Evolutionary conservation across 64 coral and sea anemone species (phyloP), one percentile per base, ranked within the genome.

Genomic region (Stichodactyla helianthus): DNA sequence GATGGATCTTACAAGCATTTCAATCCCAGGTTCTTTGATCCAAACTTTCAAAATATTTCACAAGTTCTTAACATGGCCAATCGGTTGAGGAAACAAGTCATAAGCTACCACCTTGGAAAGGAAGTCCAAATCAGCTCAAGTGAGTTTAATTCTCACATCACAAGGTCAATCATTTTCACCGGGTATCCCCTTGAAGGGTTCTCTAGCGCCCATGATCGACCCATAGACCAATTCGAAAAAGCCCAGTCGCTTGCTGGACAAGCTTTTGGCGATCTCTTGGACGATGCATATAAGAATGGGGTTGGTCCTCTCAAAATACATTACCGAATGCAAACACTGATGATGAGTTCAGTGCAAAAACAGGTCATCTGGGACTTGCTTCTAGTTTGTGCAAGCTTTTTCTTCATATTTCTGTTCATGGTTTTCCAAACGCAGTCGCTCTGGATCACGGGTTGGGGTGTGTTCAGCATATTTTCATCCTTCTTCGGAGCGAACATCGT

Each of bases 321-420:
- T 8, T 91, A 91, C 56, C 19, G 44, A 44, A 71, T 86, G 26
- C 27, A 80, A 5, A 54, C 84, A 17, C 50, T 91, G 55, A 78
- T 86, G 56, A 63, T 86, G 54, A 52, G 86, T 61, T 84, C 84
- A 7, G 71, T 86, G 0, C 59, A 71, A 15, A 79, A 62, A 64
- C 84, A 86, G 82, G 89, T 91, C 12, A 86, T 91, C 17, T 79
- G 25, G 17, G 89, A 91, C 35, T 60, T 91, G 9, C 53, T 91
- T 26, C 84, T 91, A 7, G 89, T 82, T 8, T 50, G 52, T 67
- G 89, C 54, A 7, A 91, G 89, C 19, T 60, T 91, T n/a, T 35
- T 77, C 0, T 91, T 91, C 55, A 91, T 91, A 54, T 91, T 91
- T 52, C 4, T 79, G 4, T 91, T 91, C 55, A 86, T 91, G 89